Evolutionary conservation across 2,888 invertebrate species (phyloP).

Genomic region (Zaprionus bogoriensis): DNA sequence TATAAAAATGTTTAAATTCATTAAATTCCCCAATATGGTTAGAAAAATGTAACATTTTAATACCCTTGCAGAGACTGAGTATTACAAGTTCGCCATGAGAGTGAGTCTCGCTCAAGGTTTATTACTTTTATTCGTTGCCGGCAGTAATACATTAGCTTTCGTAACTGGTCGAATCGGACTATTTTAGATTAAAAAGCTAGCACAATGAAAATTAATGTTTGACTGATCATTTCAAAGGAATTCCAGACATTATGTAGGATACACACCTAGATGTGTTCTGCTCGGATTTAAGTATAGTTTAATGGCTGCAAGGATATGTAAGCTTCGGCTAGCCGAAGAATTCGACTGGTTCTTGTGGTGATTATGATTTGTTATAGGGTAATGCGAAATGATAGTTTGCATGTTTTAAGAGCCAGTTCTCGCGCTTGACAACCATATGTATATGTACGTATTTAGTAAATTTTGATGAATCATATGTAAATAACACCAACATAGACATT

Average conservation of each 20-base stretch:
- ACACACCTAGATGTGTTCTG: too few relatives aligned
- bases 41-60: constrained; percentile 7
- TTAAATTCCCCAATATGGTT: constrained; percentile 17
- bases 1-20: constrained; percentile 23
- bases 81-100: neutral
- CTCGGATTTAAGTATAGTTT: too few relatives aligned
- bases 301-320: neutral
- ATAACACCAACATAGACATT: constrained; percentile 12
- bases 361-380: neutral
- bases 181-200: neutral
- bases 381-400: neutral
- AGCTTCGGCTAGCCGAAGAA: neutral
- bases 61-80: neutral
- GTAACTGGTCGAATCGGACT: neutral
- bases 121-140: neutral
- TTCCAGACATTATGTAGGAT: too few relatives aligned
- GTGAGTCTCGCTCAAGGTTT: neutral
- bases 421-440: constrained; percentile 3
- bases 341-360: neutral
- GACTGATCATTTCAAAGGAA: too few relatives aligned
- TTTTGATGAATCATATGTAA: constrained; percentile 7
- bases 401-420: neutral
- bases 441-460: constrained; percentile 2
- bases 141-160: neutral
- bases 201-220: neutral